phyloP scores from a whole-genome alignment of 2,113 vertebrate genomes.

The Garra rufa region DNA sequence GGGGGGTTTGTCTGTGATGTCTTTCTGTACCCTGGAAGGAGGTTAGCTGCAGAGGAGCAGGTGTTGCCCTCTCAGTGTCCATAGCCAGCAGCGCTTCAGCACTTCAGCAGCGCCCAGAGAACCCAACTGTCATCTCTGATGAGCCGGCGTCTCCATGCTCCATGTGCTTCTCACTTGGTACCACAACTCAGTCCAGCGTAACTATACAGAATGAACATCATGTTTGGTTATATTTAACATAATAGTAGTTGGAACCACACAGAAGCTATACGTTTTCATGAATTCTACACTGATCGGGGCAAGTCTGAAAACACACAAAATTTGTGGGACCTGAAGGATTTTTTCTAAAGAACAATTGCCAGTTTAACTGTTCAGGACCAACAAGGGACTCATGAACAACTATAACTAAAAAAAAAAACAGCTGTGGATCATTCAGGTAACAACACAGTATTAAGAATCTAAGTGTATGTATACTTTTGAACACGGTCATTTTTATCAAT shows the following conservation, averaged over 20 bases:
- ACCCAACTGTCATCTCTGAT: conserved; percentile 72
- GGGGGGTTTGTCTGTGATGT: conserved; percentile 53
- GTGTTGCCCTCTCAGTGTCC: conserved; percentile 74
- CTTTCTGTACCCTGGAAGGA: conserved; percentile 62
- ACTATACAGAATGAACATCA: neutral
- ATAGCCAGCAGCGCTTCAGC: conserved; percentile 62
- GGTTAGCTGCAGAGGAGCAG: conserved; percentile 71
- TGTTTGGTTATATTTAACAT: neutral
- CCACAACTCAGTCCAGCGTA: conserved; percentile 5
- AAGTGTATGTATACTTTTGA: too few species aligned
- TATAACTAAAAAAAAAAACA: too few species aligned
- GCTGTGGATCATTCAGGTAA: too few species aligned
- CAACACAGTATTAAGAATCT: too few species aligned
- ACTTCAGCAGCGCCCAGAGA: conserved; percentile 59
- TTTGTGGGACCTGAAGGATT: too few species aligned
- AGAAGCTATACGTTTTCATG: neutral
- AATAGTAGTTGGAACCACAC: neutral
- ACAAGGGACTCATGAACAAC: too few species aligned
- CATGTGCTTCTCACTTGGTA: conserved; percentile 17
- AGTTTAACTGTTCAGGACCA: too few species aligned
- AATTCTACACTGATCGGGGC: neutral
- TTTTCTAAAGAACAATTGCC: too few species aligned
- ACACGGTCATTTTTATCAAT: too few species aligned
- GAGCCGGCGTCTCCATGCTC: conserved; percentile 59
- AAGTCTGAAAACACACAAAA: too few species aligned